phyloP scores from a whole-genome alignment of 2,113 vertebrate species.

The human (Homo sapiens) region DNA sequence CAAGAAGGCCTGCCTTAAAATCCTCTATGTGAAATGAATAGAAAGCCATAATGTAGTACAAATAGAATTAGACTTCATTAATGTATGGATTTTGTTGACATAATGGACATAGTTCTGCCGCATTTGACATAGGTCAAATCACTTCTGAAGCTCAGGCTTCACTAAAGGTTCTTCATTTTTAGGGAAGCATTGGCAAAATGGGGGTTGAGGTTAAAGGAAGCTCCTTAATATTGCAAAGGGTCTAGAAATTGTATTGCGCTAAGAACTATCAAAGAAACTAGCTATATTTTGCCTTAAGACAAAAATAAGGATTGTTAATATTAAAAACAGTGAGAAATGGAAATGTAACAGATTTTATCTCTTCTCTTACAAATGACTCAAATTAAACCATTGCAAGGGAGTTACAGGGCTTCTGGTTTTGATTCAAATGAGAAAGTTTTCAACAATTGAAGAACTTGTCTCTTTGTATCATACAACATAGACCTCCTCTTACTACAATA shows the following conservation, averaged over 20 bases:
- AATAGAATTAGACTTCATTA: background rate
- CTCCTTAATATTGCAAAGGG: background rate
- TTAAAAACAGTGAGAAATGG: background rate
- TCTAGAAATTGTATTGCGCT: background rate
- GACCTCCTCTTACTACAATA: background rate
- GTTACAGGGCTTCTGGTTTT: background rate
- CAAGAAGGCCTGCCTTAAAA: background rate
- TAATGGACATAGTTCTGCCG: background rate
- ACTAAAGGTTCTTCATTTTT: background rate
- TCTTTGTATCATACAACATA: background rate
- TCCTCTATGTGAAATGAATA: background rate
- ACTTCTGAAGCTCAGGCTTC: background rate
- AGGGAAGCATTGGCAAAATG: background rate
- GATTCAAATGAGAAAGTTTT: background rate
- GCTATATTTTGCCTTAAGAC: background rate
- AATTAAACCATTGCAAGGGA: background rate
- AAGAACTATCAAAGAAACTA: background rate
- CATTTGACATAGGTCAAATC: background rate
- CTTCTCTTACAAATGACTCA: background rate
- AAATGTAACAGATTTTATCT: background rate
- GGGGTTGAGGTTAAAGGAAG: background rate
- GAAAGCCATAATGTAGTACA: background rate
- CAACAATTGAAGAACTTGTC: background rate
- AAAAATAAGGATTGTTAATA: background rate
- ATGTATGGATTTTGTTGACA: background rate